These are phyloP conservation scores for Ivindomyrus marchei DNA, from an alignment of 2,113 vertebrate genomes.

Conservation along the genomic window DNA sequence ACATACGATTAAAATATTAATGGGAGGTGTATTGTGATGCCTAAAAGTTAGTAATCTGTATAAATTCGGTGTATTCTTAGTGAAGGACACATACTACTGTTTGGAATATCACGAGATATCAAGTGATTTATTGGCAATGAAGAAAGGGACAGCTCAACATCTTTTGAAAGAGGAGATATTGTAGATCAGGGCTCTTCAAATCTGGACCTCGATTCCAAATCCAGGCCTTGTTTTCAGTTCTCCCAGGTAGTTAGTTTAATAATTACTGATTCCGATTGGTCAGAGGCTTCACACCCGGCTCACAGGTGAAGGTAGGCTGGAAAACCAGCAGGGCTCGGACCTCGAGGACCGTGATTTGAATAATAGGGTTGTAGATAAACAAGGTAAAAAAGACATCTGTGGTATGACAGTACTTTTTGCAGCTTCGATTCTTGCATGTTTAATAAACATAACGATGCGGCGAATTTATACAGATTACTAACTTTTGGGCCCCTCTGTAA, in stretches of 20 bases:
- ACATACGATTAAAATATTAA: background rate
- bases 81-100: background rate
- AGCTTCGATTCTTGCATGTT: background rate
- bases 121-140: background rate
- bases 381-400: background rate
- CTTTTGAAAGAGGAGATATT: background rate
- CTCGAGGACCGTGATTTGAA: too few relatives aligned
- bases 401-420: background rate
- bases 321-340: too few relatives aligned
- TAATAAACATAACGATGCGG: background rate
- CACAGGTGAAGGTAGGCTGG: too few relatives aligned
- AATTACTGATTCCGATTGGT: too few relatives aligned
- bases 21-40: background rate
- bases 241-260: too few relatives aligned
- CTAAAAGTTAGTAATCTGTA: background rate
- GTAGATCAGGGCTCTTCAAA: too few relatives aligned
- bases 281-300: too few relatives aligned
- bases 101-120: background rate
- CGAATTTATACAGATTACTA: background rate
- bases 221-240: too few relatives aligned
- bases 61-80: background rate
- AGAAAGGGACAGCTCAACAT: background rate
- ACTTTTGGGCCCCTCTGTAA: background rate
- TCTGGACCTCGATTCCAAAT: too few relatives aligned
- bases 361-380: too few relatives aligned